Percentiles rank a stretch among this genome's conserved stretches.
Conservation (phyloP, 2,888 invertebrate species). For the Ditula angustiorana region DNA sequence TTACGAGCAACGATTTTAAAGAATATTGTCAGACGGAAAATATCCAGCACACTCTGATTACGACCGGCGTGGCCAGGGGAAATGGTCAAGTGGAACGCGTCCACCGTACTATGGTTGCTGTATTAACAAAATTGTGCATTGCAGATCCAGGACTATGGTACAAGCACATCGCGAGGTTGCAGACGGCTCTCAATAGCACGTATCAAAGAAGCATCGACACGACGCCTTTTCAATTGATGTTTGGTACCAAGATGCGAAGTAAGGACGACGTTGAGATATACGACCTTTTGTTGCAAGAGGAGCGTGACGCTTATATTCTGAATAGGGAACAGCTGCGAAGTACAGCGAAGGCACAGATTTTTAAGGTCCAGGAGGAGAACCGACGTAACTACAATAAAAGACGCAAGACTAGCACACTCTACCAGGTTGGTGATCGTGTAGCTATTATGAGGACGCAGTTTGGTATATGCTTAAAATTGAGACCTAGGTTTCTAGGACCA, state of each 20-base stretch:
- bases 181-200: constrained; percentile 35
- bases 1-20: not conserved
- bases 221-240: not conserved
- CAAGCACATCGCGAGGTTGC: not conserved
- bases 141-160: not conserved
- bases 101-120: not conserved
- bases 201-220: not conserved
- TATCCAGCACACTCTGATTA: not conserved
- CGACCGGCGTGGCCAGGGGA: not conserved
- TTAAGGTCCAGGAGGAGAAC: not conserved
- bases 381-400: not conserved
- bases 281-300: not conserved
- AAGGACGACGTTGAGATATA: not conserved
- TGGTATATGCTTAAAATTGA: not conserved
- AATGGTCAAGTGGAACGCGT: not conserved
- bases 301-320: not conserved
- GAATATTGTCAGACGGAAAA: not conserved
- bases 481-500: not conserved
- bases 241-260: not conserved
- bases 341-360: not conserved
- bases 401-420: not conserved
- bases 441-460: not conserved
- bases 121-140: not conserved
- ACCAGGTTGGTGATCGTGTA: not conserved
- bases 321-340: not conserved